A percentile compares a stretch with the other conserved stretches of the same genome.
These are phyloP conservation scores for Pangasius sanitwongsei DNA, from an alignment of 2,797 vertebrate species.

Conservation along the genomic window DNA sequence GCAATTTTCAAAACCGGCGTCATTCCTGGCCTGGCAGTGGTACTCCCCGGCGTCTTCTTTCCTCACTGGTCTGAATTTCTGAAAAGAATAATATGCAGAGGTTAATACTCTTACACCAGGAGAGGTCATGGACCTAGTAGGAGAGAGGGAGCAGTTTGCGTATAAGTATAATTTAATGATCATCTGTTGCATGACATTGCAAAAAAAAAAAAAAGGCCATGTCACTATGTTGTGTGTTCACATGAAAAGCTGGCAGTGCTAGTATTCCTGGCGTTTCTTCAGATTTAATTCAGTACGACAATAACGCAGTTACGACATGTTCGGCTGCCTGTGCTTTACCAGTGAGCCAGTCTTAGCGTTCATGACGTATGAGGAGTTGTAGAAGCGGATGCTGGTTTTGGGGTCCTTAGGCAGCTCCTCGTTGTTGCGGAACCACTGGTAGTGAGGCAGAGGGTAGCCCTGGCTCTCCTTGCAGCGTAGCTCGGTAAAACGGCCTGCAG, in stretches of 20 bases:
- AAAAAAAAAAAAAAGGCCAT: background rate
- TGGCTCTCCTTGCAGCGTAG: conserved; percentile 92
- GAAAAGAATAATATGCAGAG: conserved; percentile 28
- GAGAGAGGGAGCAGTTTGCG: background rate
- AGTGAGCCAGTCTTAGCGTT: conserved; percentile 87
- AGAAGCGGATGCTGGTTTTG: conserved; percentile 78
- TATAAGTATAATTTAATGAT: background rate
- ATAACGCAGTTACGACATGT: background rate
- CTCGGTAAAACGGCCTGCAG: conserved; percentile 87
- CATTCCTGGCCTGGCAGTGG: conserved; percentile 91
- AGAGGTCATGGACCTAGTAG: background rate
- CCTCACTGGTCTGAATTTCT: conserved; percentile 89
- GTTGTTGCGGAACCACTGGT: conserved; percentile 92
- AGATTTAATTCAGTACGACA: too few relatives aligned
- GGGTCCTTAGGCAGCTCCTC: conserved; percentile 86
- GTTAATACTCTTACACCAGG: background rate
- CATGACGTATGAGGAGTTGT: conserved; percentile 89
- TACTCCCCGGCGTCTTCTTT: conserved; percentile 94
- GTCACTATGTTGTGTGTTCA: background rate
- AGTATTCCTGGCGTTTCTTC: background rate
- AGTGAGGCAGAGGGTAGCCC: conserved; percentile 87
- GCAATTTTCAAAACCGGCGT: conserved; percentile 89
- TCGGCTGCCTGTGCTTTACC: conserved; percentile 73
- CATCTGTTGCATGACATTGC: background rate
- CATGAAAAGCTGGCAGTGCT: background rate